Conservation (phyloP, 92 coral and sea anemone species). For the Epizoanthus fatuus region DNA sequence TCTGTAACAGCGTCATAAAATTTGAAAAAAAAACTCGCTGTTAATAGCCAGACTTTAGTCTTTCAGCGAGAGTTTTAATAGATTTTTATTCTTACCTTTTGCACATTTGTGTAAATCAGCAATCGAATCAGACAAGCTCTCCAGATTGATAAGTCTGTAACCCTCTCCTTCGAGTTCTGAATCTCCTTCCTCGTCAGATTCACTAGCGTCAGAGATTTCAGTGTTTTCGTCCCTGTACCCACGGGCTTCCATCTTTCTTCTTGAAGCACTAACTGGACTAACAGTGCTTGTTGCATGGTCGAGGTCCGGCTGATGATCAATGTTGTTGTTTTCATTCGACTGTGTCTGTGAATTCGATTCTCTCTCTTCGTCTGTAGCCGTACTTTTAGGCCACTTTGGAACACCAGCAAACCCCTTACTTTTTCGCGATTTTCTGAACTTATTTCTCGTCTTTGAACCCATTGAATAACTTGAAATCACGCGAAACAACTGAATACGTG, state of each 20-base stretch:
- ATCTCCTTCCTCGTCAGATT: too few relatives aligned
- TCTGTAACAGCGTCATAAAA: neutral
- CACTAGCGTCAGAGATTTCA: too few relatives aligned
- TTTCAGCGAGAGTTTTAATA: conserved; percentile 20
- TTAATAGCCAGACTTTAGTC: conserved; percentile 33
- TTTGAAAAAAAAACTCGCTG: neutral
- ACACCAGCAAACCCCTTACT: conserved; percentile 14
- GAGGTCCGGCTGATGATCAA: conserved; percentile 5
- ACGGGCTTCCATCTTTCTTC: too few relatives aligned
- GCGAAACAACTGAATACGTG: conserved; percentile 20
- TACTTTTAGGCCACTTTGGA: neutral
- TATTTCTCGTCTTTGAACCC: conserved; percentile 18
- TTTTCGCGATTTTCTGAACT: neutral
- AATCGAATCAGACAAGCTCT: too few relatives aligned
- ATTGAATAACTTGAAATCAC: conserved; percentile 14
- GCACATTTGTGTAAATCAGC: too few relatives aligned
- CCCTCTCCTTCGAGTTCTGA: too few relatives aligned
- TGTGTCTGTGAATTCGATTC: too few relatives aligned
- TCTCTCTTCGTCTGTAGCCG: neutral
- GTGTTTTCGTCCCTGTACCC: too few relatives aligned
- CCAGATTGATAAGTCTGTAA: too few relatives aligned
- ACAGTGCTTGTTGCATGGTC: too few relatives aligned
- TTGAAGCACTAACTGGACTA: too few relatives aligned
- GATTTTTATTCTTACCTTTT: neutral
- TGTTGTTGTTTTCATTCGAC: neutral